Conservation (phyloP, 2,888 invertebrate species). For the Calameuta pallipes region DNA sequence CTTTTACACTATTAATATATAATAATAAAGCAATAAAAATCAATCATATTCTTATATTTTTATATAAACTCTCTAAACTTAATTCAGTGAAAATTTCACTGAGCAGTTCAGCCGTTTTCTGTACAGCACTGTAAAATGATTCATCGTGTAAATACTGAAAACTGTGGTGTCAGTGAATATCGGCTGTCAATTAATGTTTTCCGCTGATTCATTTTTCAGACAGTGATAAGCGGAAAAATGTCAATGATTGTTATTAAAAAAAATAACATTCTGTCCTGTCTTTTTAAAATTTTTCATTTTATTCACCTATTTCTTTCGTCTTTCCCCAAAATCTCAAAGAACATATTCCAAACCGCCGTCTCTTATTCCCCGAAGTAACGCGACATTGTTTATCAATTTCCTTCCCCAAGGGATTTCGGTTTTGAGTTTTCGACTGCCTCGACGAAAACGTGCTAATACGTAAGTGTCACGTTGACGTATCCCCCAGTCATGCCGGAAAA, state of each 20-base stretch:
- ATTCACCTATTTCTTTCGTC: background rate
- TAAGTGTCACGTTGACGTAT: constrained; percentile 16
- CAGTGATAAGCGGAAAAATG: background rate
- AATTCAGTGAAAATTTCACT: background rate
- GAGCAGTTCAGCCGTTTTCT: background rate
- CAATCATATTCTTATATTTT: background rate
- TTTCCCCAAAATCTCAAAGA: constrained; percentile 12
- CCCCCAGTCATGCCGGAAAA: background rate
- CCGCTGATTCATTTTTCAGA: background rate
- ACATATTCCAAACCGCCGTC: constrained; percentile 19
- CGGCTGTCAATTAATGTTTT: background rate
- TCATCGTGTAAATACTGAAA: background rate
- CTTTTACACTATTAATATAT: too few relatives aligned
- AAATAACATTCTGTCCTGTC: too few relatives aligned
- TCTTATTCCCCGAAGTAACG: constrained; percentile 15
- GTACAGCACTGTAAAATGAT: background rate
- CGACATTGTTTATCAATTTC: constrained; percentile 22
- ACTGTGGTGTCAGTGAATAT: background rate
- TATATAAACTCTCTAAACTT: background rate
- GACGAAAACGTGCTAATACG: constrained; percentile 19
- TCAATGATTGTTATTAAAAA: background rate
- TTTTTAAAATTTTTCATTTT: too few relatives aligned
- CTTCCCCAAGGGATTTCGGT: constrained; percentile 17
- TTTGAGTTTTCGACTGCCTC: constrained; percentile 21
- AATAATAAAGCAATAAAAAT: background rate